phyloP scores from a whole-genome alignment of 2,888 invertebrate species.

The Branchinecta sandiegonensis region DNA sequence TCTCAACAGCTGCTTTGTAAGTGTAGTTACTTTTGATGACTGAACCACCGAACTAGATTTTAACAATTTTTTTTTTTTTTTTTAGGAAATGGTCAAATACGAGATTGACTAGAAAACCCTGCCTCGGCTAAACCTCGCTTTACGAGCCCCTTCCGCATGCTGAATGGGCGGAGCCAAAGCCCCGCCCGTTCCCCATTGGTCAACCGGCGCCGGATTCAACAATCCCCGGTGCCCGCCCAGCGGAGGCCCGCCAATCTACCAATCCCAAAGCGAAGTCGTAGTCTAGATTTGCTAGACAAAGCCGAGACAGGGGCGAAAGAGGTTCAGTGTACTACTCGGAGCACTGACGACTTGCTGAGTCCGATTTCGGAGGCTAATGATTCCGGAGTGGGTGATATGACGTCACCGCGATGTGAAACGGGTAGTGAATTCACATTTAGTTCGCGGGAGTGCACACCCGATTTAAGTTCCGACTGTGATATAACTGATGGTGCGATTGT shows the following conservation, averaged over 20 bases:
- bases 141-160: neutral
- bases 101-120: conserved; percentile 70
- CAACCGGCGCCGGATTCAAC: neutral
- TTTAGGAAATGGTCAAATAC: conserved; percentile 37
- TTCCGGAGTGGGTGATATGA: neutral
- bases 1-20: too few species aligned
- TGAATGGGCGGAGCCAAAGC: neutral
- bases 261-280: conserved; percentile 15
- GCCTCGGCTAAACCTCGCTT: conserved; percentile 32
- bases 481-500: conserved; percentile 1
- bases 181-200: neutral
- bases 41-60: conserved; percentile 44
- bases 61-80: conserved; percentile 36
- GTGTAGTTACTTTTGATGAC: too few species aligned
- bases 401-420: neutral
- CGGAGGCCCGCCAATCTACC: conserved; percentile 6
- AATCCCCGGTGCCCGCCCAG: neutral
- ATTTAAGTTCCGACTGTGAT: neutral
- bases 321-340: conserved; percentile 12
- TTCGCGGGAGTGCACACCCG: neutral
- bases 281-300: neutral
- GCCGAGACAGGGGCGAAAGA: conserved; percentile 6
- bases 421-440: neutral
- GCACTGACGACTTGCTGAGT: conserved; percentile 4
- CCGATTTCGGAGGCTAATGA: conserved; percentile 7